Conservation (phyloP, 2,113 vertebrate species). For the Rana temporaria region DNA sequence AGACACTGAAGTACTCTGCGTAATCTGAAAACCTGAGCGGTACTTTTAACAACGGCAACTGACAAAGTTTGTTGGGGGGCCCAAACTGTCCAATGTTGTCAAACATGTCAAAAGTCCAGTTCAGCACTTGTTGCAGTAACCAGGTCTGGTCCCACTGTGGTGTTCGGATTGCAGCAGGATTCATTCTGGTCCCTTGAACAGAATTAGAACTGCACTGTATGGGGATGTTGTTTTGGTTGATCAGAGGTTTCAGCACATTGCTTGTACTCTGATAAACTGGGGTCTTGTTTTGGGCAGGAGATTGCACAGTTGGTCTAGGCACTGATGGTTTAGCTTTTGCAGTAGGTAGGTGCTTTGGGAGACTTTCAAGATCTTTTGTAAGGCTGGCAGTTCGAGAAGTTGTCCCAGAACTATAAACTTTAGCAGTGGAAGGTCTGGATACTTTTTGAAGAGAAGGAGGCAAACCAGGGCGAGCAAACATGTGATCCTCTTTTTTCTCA, state of each 20-base stretch:
- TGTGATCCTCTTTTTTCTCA: constrained; percentile 58
- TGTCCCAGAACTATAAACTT: constrained; percentile 73
- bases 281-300: neutral
- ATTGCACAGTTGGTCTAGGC: constrained; percentile 1
- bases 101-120: constrained; percentile 81
- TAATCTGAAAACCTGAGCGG: constrained; percentile 73
- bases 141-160: constrained; percentile 61
- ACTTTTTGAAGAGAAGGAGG: constrained; percentile 62
- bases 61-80: constrained; percentile 69
- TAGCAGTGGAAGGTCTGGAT: constrained; percentile 73
- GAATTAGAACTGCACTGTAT: neutral
- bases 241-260: constrained; percentile 30
- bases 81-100: constrained; percentile 69
- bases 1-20: constrained; percentile 75
- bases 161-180: neutral
- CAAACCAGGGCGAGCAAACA: constrained; percentile 75
- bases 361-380: constrained; percentile 73
- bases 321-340: constrained; percentile 56
- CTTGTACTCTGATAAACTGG: neutral
- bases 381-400: constrained; percentile 77
- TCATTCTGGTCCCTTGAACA: neutral
- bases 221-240: neutral
- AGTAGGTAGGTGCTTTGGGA: constrained; percentile 33
- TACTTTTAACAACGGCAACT: constrained; percentile 70
- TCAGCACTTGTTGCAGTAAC: constrained; percentile 74